Base-by-base conservation (phyloP, 1,140 invertebrate species). In the Globodera ellingtonae region DNA sequence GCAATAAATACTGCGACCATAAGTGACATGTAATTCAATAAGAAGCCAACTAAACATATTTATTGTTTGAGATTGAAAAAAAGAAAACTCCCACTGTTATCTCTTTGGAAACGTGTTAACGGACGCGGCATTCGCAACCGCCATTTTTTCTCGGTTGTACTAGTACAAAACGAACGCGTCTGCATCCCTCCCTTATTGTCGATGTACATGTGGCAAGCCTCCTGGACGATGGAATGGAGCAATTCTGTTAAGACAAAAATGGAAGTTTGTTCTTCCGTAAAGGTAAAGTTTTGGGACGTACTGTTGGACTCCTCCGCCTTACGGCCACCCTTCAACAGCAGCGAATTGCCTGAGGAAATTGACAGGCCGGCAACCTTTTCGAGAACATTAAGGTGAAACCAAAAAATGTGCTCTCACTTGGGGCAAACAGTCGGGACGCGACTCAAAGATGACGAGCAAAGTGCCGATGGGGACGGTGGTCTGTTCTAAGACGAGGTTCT, bases 401-500 rank as follows among this genome's bases (percentile, higher is more conserved):
- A 77, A 35, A 70, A 52, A 78, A 71, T 35, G 18, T 47, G 52
- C 79, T 10, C 56, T 82, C 21, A 93, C 93, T 92, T 99, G 97
- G 0, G 97, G 97, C 52, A 99, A 91, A 84, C 95, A 97, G 91
- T 99, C 97, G 21, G 97, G 97, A 74, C 97, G 92, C 0, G 97
- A 98, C 91, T 99, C 97, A 90, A 99, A 99, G 85, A 99, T 99
- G 13, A 99, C 97, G 77, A 99, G 90, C 4, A 99, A 91, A 3
- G 98, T 95, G 2, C 98, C 98, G 88, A 99, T 98, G 3, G 98
- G 97, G 0, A 98, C 97, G 0, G 97, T 98, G 47, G 98, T 93
- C 91, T 99, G 95, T 75, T 92, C 93, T 7, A 99, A 90, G 80
- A 94, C 93, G 69, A 99, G 91, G 77, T 92, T 93, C 0, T 95